These are phyloP conservation scores for Clinocottus analis DNA, from an alignment of 2,113 vertebrate genomes.

Conservation along the genomic window DNA sequence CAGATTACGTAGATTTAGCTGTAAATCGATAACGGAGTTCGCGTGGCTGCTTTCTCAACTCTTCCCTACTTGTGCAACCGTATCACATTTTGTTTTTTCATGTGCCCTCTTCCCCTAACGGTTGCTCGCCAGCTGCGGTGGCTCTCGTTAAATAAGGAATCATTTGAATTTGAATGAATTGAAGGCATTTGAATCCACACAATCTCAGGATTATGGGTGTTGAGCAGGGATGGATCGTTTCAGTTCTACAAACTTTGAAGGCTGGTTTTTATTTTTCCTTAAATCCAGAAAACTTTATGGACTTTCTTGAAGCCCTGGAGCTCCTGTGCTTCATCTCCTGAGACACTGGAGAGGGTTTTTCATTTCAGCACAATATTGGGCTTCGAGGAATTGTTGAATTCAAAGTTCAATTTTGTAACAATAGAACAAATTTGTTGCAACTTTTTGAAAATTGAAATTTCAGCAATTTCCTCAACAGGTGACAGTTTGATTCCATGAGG, in stretches of 20 bases:
- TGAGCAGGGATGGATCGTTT: neutral
- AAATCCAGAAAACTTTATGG: neutral
- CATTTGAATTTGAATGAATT: no score
- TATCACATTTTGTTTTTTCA: neutral
- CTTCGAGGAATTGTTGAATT: conserved; percentile 29
- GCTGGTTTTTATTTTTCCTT: neutral
- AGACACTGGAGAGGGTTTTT: neutral
- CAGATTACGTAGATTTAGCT: neutral
- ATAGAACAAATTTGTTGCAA: neutral
- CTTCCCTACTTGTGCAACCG: neutral
- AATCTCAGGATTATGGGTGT: no score
- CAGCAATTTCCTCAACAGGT: neutral
- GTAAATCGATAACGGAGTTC: neutral
- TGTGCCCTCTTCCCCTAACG: neutral
- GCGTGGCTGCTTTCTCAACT: no score
- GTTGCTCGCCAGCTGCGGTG: no score
- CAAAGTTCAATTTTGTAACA: neutral
- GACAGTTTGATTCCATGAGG: neutral
- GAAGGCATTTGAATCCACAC: no score
- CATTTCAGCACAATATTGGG: neutral
- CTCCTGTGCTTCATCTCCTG: neutral
- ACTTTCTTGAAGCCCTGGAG: neutral
- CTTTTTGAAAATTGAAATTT: neutral
- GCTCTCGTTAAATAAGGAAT: no score
- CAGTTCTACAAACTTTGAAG: neutral